phyloP scores from a whole-genome alignment of 2,888 invertebrate genomes.

The Automeris io region DNA sequence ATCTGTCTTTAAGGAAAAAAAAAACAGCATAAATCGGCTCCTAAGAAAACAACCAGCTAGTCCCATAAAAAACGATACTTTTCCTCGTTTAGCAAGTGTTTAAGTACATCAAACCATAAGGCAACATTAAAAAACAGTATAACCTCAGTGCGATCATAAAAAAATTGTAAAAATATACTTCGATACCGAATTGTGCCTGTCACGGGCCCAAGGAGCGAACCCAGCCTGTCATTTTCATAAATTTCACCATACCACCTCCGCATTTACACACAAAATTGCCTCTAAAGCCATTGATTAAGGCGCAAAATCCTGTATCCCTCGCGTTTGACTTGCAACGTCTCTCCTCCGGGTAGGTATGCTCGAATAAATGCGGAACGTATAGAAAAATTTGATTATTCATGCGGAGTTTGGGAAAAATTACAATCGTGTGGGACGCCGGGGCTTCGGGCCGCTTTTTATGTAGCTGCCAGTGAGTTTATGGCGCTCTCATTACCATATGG shows the following conservation, averaged over 20 bases:
- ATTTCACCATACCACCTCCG: slow-evolving; percentile 53
- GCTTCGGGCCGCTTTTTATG: neutral
- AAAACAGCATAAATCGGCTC: no score
- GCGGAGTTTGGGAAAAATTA: slow-evolving; percentile 69
- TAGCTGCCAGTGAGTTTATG: slow-evolving; percentile 2
- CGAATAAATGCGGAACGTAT: slow-evolving; percentile 68
- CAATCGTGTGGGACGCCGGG: slow-evolving; percentile 25
- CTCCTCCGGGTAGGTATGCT: slow-evolving; percentile 26
- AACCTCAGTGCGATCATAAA: slow-evolving; percentile 5
- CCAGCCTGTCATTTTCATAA: slow-evolving; percentile 56
- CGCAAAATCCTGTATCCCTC: slow-evolving; percentile 38
- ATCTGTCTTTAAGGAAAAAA: no score
- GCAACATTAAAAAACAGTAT: slow-evolving; percentile 1
- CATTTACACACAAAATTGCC: slow-evolving; percentile 40
- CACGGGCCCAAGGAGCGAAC: slow-evolving; percentile 55
- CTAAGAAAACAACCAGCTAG: no score
- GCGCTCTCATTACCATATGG: slow-evolving; percentile 2
- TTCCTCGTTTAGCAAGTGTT: slow-evolving; percentile 5
- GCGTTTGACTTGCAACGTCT: slow-evolving; percentile 27
- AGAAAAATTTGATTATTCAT: slow-evolving; percentile 76
- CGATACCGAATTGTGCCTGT: slow-evolving; percentile 69
- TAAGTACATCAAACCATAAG: slow-evolving; percentile 14
- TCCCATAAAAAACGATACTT: slow-evolving; percentile 9
- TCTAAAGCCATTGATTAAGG: slow-evolving; percentile 44
- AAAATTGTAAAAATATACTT: slow-evolving; percentile 45